Evolutionary conservation across 2,113 vertebrate species (phyloP).

Genomic region (Etia nguti): DNA sequence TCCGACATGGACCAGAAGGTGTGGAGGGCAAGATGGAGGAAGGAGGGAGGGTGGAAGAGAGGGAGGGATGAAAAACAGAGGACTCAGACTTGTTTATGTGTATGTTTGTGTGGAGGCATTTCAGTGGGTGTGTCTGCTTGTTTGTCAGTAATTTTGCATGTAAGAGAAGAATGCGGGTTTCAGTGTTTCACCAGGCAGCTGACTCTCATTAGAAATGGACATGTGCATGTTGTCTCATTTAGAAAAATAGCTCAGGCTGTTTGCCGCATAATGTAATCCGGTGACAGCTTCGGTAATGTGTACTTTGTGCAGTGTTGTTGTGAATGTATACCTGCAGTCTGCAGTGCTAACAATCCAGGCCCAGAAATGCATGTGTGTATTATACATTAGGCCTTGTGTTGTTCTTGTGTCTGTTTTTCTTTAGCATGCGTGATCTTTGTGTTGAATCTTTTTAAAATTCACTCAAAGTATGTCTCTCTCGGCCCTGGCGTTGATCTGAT

Average conservation of each 20-base stretch:
- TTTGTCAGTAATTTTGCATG: not conserved
- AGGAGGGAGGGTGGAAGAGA: not conserved
- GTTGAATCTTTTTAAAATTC: not conserved
- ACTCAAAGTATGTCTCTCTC: not conserved
- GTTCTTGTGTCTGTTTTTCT: not conserved
- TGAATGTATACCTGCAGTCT: not conserved
- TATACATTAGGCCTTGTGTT: not conserved
- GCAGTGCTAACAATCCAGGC: not conserved
- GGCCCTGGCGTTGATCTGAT: not conserved
- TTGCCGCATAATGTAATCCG: not conserved
- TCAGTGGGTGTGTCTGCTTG: conserved; percentile 17
- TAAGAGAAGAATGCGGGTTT: not conserved
- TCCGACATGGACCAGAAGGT: conserved; percentile 14
- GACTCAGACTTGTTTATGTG: conserved; percentile 24
- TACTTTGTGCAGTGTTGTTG: not conserved
- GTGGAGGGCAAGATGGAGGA: conserved; percentile 9
- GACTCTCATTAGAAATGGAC: not conserved
- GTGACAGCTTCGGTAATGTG: not conserved
- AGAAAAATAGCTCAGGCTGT: not conserved
- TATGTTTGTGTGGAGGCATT: not conserved
- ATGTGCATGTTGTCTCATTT: not conserved
- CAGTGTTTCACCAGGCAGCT: not conserved
- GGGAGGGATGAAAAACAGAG: not conserved
- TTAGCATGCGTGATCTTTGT: not conserved
- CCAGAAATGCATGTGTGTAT: not conserved